Base-by-base conservation (phyloP, 1,140 invertebrate genomes). In the Ganaspis sp. region DNA sequence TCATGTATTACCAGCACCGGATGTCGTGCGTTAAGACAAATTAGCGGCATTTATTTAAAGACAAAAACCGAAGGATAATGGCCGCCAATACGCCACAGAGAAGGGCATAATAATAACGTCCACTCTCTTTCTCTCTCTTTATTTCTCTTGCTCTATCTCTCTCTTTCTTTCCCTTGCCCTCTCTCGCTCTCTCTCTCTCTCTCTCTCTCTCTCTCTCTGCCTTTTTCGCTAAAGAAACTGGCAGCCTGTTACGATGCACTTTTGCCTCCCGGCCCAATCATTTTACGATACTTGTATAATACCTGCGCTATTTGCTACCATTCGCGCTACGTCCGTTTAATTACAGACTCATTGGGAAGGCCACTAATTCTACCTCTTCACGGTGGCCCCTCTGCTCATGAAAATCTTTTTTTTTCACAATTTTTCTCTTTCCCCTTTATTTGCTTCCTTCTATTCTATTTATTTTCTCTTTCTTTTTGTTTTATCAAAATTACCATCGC, bases 21-120 rank as follows among this genome's bases (percentile, higher is more conserved):
- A 86, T 84, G 84, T 81, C 74, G 72, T 64, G 76, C 75, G 84
- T 87, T 85, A 84, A 85, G 80, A 82, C 76, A 75, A 87, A 86
- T 87, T 85, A 87, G 78, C 81, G 79, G 82, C 86, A 81, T 83
- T 84, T 85, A 85, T 87, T 85, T 85, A 83, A 78, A 84, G 81
- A 76, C 80, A 85, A 86, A 81, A 85, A 85, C 78, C 79, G 70
- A 69, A 81, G 82, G 73, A 86, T 86, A 83, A 86, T 82, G 80
- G 77, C 72, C 72, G 40, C 72, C 17, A 40, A 74, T 38, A 38
- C 15, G 38, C 17, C 45, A 70, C 80, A 80, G 81, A 78, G 71
- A 82, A 77, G 78, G 71, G 76, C 74, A 69, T 81, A 82, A 81
- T 85, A 82, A 83, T 81, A 82, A 85, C 73, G 70, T 74, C 42